Percentiles rank a stretch among this genome's conserved stretches.
Conservation (phyloP, 2,113 vertebrate species). For the Cardinalis cardinalis region DNA sequence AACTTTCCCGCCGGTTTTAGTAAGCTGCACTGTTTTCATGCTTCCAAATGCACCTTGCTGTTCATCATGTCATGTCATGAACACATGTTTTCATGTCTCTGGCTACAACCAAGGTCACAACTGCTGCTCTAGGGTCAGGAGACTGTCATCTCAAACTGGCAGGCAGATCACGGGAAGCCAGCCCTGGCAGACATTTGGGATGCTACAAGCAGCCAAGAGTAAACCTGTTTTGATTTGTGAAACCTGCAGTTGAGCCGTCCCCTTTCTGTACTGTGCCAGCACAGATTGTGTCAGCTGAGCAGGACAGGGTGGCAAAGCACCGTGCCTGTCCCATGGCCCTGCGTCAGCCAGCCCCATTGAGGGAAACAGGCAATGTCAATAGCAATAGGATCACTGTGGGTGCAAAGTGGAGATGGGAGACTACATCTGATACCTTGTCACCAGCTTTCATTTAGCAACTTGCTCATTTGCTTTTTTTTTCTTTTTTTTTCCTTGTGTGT, state of each 20-base stretch:
- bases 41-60: background rate
- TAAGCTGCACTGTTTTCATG: background rate
- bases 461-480: background rate
- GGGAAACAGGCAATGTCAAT: background rate
- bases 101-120: background rate
- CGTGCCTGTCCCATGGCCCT: background rate
- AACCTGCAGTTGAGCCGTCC: background rate
- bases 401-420: background rate
- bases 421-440: background rate
- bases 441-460: background rate
- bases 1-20: conserved; percentile 43
- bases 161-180: background rate
- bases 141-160: background rate
- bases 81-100: background rate
- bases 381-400: background rate
- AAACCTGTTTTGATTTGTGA: background rate
- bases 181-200: background rate
- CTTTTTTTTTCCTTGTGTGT: background rate
- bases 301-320: background rate
- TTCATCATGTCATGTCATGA: background rate
- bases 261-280: background rate
- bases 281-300: background rate
- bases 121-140: background rate
- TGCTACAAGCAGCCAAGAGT: background rate
- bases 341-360: background rate